Conservation (phyloP, 2,888 invertebrate species). For the Yponomeuta sedellus region DNA sequence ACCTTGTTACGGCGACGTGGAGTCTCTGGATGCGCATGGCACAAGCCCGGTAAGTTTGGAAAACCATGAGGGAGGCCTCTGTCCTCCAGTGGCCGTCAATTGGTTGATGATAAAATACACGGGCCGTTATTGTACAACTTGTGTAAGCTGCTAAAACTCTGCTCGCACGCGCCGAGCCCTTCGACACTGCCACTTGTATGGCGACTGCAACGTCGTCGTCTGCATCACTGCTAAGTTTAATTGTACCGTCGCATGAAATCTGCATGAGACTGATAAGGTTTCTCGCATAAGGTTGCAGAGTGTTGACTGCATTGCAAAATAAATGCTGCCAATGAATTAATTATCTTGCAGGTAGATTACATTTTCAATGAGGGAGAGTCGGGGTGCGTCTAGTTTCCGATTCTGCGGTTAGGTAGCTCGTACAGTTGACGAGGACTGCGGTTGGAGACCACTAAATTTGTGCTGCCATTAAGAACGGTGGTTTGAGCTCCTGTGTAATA, state of each 20-base stretch:
- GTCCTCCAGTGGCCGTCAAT: too few species aligned
- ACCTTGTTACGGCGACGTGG: too few species aligned
- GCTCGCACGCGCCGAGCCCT: conserved; percentile 70
- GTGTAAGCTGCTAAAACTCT: conserved; percentile 64
- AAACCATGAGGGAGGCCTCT: too few species aligned
- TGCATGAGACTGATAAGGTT: conserved; percentile 30
- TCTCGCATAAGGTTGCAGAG: too few species aligned
- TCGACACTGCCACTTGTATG: conserved; percentile 56
- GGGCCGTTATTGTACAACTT: conserved; percentile 72
- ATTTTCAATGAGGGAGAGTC: not conserved
- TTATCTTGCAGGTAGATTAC: too few species aligned
- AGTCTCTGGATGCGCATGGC: too few species aligned
- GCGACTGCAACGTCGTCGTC: conserved; percentile 44
- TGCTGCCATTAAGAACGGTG: not conserved
- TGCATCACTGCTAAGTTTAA: conserved; percentile 51
- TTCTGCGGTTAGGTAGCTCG: not conserved
- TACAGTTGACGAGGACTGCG: not conserved
- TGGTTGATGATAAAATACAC: too few species aligned
- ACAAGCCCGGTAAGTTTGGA: too few species aligned
- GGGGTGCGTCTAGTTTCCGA: not conserved
- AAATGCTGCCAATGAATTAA: not conserved
- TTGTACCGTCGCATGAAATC: conserved; percentile 50
- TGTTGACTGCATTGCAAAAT: too few species aligned
- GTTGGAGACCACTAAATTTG: not conserved
- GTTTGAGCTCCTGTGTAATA: not conserved